Evolutionary conservation across 1,140 invertebrate species (phyloP), one percentile per base, ranked within the genome.

Genomic region (Drosophila nasuta): DNA sequence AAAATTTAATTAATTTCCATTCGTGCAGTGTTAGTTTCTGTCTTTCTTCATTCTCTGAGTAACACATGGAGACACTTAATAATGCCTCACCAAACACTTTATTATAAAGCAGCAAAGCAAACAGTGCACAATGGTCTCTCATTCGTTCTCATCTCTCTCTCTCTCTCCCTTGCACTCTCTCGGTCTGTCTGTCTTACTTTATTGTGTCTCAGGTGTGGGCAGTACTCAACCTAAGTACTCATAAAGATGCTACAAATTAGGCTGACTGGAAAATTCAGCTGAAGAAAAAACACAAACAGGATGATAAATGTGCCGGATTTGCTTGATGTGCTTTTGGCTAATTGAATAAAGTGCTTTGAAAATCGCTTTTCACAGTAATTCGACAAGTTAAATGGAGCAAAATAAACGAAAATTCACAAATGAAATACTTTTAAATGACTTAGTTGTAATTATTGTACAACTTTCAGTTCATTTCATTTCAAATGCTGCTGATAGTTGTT

Each of bases 1-100:
- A 54, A 80, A 80, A 80, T 83, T 88, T 88, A 87, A 87, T 87
- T 83, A 88, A 88, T 54, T 20, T 30, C 13, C 4, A n/a, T 20
- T 13, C 17, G n/a, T 13, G 3, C 20, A 25, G 20, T 4, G 4
- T 5, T 52, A 54, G 7, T 33, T 11, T 10, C 5, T 8, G 5
- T 7, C 20, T 35, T 10, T 8, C 10, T 15, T 2, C 3, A 5
- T 30, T 33, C n/a, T n/a, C 11, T 38, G 30, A 20, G 15, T 5
- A 52, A 63, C 65, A 74, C 56, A 54, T 74, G 71, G 33, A 30
- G 49, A 51, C 11, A 45, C 70, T 60, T 54, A 30, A 62, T 69
- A 74, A 69, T 56, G 49, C 41, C 30, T 41, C 35, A 69, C 15
- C 41, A 20, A 63, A 70, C 41, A 46, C 45, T 64, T 35, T 54